Percentiles rank a stretch among this genome's conserved stretches.
Conservation (phyloP, 1,140 invertebrate genomes). For the Ceratina australensis region DNA sequence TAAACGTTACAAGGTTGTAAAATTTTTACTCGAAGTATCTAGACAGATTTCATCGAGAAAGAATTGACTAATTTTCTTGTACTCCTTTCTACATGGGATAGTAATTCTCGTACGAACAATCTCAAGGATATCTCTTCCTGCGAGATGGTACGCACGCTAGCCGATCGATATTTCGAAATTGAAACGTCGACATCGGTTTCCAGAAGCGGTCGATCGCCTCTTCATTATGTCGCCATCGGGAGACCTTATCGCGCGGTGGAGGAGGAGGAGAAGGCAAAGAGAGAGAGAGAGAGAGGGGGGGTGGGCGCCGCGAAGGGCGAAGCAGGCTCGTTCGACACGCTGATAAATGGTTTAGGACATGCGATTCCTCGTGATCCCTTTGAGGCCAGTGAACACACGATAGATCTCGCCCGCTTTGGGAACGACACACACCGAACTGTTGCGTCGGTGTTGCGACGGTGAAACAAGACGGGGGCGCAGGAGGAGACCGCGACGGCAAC, state of each 20-base stretch:
- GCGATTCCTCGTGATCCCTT: constrained; percentile 64
- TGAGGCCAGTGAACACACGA: constrained; percentile 50
- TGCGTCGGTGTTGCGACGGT: constrained; percentile 5
- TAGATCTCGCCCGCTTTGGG: constrained; percentile 64
- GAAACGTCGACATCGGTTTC: constrained; percentile 55
- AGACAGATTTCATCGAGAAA: not conserved
- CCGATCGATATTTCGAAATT: constrained; percentile 50
- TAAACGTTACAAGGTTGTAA: too few relatives aligned
- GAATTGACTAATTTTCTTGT: not conserved
- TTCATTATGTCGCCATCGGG: constrained; percentile 55
- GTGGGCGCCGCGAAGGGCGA: constrained; percentile 25
- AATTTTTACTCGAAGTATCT: too few relatives aligned
- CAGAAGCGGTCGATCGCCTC: constrained; percentile 48
- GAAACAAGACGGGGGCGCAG: not conserved
- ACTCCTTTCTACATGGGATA: not conserved
- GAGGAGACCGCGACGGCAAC: not conserved
- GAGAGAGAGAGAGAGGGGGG: not conserved
- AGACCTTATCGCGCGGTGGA: constrained; percentile 51
- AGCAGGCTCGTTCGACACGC: constrained; percentile 45
- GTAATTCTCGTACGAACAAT: not conserved
- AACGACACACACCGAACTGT: constrained; percentile 36
- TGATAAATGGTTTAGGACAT: constrained; percentile 65
- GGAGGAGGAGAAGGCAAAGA: not conserved
- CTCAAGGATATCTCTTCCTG: not conserved
- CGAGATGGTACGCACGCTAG: not conserved